These are phyloP conservation scores for Arremon brunneinucha DNA, from an alignment of 2,797 vertebrate genomes.

Conservation along the genomic window DNA sequence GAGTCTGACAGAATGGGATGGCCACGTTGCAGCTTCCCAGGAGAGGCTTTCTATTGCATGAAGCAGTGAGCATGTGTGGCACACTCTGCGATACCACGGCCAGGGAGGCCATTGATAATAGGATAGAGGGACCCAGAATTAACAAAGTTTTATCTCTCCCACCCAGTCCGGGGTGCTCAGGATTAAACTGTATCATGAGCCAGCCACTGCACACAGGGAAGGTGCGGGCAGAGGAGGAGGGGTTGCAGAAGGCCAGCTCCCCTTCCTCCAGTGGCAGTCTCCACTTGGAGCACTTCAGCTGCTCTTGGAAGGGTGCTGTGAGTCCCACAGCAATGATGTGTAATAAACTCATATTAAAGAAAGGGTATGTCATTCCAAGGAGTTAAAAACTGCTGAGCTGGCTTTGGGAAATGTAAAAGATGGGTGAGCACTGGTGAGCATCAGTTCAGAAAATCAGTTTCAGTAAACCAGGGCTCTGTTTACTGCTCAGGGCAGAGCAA, in stretches of 20 bases:
- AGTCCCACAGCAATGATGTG: neutral
- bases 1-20: neutral
- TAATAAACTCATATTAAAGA: neutral
- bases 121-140: neutral
- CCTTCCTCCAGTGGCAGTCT: neutral
- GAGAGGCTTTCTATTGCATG: neutral
- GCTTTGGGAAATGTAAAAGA: neutral
- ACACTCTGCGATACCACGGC: accelerated
- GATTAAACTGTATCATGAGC: neutral
- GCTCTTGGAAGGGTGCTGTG: neutral
- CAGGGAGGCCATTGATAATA: neutral
- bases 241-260: neutral
- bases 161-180: neutral
- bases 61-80: neutral
- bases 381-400: neutral
- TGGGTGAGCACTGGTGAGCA: neutral
- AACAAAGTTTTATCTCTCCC: neutral
- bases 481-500: neutral
- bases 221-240: neutral
- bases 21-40: neutral
- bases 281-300: neutral
- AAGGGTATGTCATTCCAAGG: neutral
- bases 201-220: neutral
- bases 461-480: neutral
- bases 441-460: neutral